Evolutionary conservation across 2,888 invertebrate genomes (phyloP).

Genomic region (Lacanobia oleracea): DNA sequence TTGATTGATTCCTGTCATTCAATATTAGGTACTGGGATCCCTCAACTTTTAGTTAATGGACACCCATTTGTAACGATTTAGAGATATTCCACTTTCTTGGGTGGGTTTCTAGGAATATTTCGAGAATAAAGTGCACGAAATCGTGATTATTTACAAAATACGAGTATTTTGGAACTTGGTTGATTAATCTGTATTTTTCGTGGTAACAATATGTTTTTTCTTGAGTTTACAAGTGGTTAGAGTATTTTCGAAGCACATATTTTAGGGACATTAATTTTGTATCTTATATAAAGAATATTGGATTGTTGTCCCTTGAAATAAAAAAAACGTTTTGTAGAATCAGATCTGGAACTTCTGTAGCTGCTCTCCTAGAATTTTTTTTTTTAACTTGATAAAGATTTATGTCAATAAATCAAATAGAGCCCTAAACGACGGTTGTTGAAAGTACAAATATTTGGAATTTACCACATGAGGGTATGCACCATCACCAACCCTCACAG

Average conservation of each 20-base stretch:
- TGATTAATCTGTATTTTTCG: conserved; percentile 31
- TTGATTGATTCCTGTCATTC: conserved; percentile 70
- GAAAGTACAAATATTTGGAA: too few species aligned
- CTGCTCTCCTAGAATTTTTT: too few species aligned
- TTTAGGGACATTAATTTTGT: background rate
- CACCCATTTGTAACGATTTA: conserved; percentile 71
- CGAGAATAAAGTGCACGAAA: conserved; percentile 15
- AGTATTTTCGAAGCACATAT: background rate
- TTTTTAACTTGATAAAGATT: too few species aligned
- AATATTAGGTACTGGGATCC: conserved; percentile 36
- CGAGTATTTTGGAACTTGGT: background rate
- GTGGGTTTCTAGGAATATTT: conserved; percentile 73
- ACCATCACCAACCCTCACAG: too few species aligned
- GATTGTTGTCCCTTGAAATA: too few species aligned
- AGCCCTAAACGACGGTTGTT: too few species aligned
- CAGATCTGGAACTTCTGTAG: background rate
- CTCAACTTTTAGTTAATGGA: conserved; percentile 68
- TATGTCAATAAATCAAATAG: too few species aligned
- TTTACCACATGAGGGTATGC: too few species aligned
- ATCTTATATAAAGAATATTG: too few species aligned
- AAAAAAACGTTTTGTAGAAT: background rate
- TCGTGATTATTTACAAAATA: conserved; percentile 15
- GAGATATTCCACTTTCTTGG: conserved; percentile 60
- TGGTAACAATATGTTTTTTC: background rate
- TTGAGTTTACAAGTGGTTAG: background rate